A percentile compares a stretch with the other conserved stretches of the same genome.
Evolutionary conservation across 2,888 invertebrate species (phyloP).

Genomic region (Orthonevra nobilis): DNA sequence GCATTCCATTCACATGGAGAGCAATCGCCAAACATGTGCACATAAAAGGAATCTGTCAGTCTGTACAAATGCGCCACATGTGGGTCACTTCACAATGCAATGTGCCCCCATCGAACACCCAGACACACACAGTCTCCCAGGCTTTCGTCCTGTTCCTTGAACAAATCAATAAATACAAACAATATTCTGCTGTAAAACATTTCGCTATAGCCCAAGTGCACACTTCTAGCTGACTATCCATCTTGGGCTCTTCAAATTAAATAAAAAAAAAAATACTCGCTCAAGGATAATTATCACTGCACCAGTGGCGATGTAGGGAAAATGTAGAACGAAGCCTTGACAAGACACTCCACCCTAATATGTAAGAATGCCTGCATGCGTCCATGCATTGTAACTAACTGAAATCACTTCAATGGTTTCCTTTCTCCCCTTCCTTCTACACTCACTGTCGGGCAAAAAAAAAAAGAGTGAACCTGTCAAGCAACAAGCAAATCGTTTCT

Average conservation of each 20-base stretch:
- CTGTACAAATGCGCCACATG: conserved; percentile 4
- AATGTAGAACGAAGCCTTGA: conserved; percentile 59
- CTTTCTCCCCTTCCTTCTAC: not conserved
- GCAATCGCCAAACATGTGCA: not conserved
- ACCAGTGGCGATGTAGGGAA: conserved; percentile 12
- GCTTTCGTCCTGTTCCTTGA: too few relatives aligned
- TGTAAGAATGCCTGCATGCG: conserved; percentile 9
- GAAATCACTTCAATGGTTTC: conserved; percentile 41
- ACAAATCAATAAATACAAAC: conserved; percentile 21
- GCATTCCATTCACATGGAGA: not conserved
- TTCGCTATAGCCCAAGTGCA: not conserved
- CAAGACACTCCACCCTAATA: conserved; percentile 24
- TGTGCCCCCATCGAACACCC: too few relatives aligned
- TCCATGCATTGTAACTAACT: conserved; percentile 8
- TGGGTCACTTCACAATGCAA: conserved; percentile 16
- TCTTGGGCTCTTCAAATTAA: not conserved
- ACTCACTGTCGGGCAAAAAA: not conserved
- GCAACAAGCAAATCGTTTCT: conserved; percentile 37
- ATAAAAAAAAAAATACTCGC: conserved; percentile 26
- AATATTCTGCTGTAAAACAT: conserved; percentile 21
- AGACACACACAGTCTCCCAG: too few relatives aligned
- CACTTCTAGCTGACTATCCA: too few relatives aligned
- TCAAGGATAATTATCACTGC: conserved; percentile 43
- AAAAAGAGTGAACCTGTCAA: conserved; percentile 24
- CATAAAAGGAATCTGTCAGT: not conserved